Evolutionary conservation across 2,113 vertebrate species (phyloP), one percentile per base, ranked within the genome.

Genomic region (Trachemys scripta): DNA sequence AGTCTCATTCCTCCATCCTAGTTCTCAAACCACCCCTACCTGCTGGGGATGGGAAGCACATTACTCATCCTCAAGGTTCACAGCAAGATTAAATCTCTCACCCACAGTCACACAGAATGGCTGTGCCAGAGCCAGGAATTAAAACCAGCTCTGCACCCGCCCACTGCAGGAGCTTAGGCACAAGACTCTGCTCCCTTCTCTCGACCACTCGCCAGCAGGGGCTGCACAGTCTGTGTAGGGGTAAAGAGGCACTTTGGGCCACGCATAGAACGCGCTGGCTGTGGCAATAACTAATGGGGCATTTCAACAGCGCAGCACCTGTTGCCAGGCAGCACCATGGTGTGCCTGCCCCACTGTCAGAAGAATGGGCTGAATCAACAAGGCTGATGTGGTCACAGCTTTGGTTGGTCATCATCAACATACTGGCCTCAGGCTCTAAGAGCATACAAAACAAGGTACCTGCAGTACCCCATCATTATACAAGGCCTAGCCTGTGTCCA

Each of bases 221-320:
- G 6, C 19, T 8, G 0, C 22, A 25, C 8, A 80, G 92, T 54
- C 49, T 42, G 82, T 49, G 12, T 9, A 9, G 16, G 35, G 17
- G 10, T n/a, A n/a, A 72, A 72, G 35, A 22, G 65, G 16, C 19
- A 38, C 19, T 1, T 72, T 35, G 6, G 14, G 31, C 16, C 31
- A 65, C 16, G 1, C 16, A 4, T n/a, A 35, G 14, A 19, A n/a
- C 2, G 12, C 29, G 35, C 59, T 35, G 59, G 13, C 29, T 31
- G 6, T 6, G 59, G 59, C 29, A 62, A 4, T 69, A n/a, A 69
- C 35, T 19, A n/a, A n/a, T 69, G 62, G 31, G 31, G 7, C 65
- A 22, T n/a, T 69, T n/a, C 79, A n/a, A 57, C 0, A 0, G 11
- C 79, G 8, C 76, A 81, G 35, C 42, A 87, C 56, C 1, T 35